Base-by-base conservation (phyloP, 2,797 vertebrate genomes). In the Telmatherina bonti region DNA sequence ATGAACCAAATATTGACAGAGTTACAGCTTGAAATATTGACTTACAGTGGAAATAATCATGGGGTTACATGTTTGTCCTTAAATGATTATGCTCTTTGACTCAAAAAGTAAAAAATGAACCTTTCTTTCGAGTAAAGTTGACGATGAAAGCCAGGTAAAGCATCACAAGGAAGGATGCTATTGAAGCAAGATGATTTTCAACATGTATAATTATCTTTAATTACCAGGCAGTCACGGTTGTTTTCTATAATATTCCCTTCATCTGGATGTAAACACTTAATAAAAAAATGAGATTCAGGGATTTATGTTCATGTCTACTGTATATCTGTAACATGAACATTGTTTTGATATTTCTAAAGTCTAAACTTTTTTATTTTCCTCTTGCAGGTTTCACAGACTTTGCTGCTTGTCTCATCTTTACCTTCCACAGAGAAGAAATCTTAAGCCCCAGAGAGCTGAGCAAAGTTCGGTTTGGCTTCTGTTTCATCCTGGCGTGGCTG, bases 401-500 rank as follows among this genome's bases (percentile, higher is more conserved):
- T 67, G 90, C 95, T 0, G 96, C 95, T 1, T 93, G 94, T 55
- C 90, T 97, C 62, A 96, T 97, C 91, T 97, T 96, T 73, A 93
- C 95, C 7, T 91, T 95, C 68, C 96, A 95, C 45, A 93, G 87
- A 16, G 74, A 91, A 54, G 94, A 96, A 70, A 95, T 97, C 75
- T 85, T 95, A n/a, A 68, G 93, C 78, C 67, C 74, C 1, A 83
- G 70, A 67, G 90, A 92, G 43, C 60, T 85, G 3, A 77, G 31
- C 88, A 88, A 12, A 27, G 96, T 96, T 71, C 93, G 77, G 70
- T 97, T 96, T 8, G 96, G 96, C 10, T 96, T 95, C 89, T 96
- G 96, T 79, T 97, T 96, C 41, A 89, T 95, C 72, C 81, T 97
- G 78, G 95, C 96, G 0, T 97, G 96, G 96, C 76, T 94, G 60